Evolutionary conservation across 2,113 vertebrate genomes (phyloP).

Genomic region (Sardina pilchardus): DNA sequence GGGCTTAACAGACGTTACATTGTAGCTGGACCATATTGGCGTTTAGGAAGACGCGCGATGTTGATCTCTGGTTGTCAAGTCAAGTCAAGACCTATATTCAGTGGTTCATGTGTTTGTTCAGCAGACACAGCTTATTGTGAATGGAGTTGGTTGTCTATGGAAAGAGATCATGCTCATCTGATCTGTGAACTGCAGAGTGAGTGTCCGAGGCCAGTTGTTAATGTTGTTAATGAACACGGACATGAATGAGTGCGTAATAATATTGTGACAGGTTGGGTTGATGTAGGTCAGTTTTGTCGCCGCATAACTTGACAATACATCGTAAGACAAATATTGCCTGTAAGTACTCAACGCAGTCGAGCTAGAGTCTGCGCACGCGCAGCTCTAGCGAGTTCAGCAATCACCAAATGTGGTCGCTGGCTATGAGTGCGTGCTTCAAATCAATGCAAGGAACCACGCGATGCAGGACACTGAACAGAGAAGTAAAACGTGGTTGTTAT

Average conservation of each 20-base stretch:
- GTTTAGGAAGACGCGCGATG: neutral
- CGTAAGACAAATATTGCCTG: neutral
- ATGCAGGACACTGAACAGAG: neutral
- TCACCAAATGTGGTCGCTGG: conserved; percentile 12
- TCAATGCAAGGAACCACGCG: conserved; percentile 9
- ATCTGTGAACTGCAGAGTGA: neutral
- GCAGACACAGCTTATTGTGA: neutral
- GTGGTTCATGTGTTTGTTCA: neutral
- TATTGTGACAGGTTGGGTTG: neutral
- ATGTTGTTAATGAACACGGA: neutral
- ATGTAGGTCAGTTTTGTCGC: neutral
- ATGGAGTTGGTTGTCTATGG: neutral
- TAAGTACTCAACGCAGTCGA: neutral
- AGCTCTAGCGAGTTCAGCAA: neutral
- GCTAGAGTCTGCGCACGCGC: neutral
- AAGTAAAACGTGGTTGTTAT: conserved; percentile 4
- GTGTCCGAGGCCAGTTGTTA: neutral
- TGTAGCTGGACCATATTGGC: neutral
- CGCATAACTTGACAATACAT: neutral
- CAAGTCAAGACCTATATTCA: neutral
- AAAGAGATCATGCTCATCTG: neutral
- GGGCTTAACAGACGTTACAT: neutral
- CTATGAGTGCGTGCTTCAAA: conserved; percentile 1
- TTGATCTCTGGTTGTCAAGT: neutral
- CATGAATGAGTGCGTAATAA: neutral